Percentiles rank a stretch among this genome's conserved stretches.
Conservation (phyloP, 2,113 vertebrate genomes). For the Myrmecophaga tridactyla region DNA sequence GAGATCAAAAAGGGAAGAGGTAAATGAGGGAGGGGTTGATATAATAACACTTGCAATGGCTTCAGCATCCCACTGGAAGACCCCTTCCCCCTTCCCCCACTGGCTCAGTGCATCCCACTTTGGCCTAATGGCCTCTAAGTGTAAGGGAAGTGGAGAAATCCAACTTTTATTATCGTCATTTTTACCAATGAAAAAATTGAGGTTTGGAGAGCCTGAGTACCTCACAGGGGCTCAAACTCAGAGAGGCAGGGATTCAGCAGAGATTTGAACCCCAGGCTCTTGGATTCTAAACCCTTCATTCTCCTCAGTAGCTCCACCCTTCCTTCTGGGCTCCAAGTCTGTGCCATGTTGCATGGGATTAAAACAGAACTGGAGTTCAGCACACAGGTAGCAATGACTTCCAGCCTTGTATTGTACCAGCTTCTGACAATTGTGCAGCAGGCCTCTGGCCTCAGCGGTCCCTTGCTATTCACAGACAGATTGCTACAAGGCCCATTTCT, state of each 20-base stretch:
- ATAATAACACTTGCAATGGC: no score
- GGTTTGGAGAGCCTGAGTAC: no score
- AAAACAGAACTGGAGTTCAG: neutral
- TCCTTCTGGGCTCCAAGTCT: neutral
- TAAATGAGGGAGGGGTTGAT: no score
- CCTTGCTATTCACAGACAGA: neutral
- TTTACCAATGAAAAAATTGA: no score
- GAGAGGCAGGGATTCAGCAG: accelerated
- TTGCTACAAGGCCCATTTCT: neutral
- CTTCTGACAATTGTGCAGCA: neutral
- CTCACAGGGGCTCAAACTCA: no score
- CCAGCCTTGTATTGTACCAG: accelerated
- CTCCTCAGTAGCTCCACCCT: accelerated
- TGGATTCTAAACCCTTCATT: neutral
- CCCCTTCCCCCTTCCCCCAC: neutral
- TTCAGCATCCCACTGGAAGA: neutral
- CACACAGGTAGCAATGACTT: accelerated
- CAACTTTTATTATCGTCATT: no score
- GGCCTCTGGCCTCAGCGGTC: neutral
- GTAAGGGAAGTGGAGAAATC: neutral
- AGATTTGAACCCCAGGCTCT: neutral
- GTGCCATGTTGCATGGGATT: accelerated
- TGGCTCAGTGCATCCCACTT: neutral
- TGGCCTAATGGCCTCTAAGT: no score
- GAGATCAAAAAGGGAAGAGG: neutral